Percentiles rank a stretch among this genome's conserved stretches.
Conservation (phyloP, 1,140 invertebrate genomes). For the Drosophila mojavensis region DNA sequence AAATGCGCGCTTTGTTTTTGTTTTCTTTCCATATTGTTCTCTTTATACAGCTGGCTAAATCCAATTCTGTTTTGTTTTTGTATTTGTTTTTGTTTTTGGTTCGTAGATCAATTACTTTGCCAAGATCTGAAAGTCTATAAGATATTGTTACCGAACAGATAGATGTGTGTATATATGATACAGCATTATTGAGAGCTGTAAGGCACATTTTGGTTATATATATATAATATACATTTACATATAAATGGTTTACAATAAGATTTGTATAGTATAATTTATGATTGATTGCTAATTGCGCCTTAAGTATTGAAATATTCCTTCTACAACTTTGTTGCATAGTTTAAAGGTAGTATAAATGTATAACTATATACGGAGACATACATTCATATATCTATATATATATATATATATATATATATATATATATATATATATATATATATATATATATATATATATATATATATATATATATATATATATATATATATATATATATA, state of each 20-base stretch:
- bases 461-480: slow-evolving; percentile 1
- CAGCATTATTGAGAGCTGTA: slow-evolving; percentile 56
- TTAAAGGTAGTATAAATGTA: slow-evolving; percentile 6
- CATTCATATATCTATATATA: not conserved
- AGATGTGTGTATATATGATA: slow-evolving; percentile 14
- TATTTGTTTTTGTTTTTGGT: not conserved
- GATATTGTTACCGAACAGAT: slow-evolving; percentile 18
- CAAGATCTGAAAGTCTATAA: slow-evolving; percentile 14
- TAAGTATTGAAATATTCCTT: slow-evolving; percentile 30
- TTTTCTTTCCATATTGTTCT: slow-evolving; percentile 22
- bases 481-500: slow-evolving; percentile 1
- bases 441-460: not conserved
- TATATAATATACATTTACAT: not conserved
- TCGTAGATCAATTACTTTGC: slow-evolving; percentile 43
- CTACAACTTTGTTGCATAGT: slow-evolving; percentile 53
- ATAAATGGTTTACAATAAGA: slow-evolving; percentile 14
- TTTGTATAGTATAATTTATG: slow-evolving; percentile 31
- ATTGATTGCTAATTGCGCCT: slow-evolving; percentile 73
- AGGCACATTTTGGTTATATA: slow-evolving; percentile 65
- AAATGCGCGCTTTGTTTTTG: slow-evolving; percentile 34
- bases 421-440: not conserved
- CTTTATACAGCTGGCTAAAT: no score
- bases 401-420: not conserved
- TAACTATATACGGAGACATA: not conserved
- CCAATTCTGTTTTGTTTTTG: slow-evolving; percentile 1